phyloP scores from a whole-genome alignment of 1,140 invertebrate species.

The Tribolium castaneum region DNA sequence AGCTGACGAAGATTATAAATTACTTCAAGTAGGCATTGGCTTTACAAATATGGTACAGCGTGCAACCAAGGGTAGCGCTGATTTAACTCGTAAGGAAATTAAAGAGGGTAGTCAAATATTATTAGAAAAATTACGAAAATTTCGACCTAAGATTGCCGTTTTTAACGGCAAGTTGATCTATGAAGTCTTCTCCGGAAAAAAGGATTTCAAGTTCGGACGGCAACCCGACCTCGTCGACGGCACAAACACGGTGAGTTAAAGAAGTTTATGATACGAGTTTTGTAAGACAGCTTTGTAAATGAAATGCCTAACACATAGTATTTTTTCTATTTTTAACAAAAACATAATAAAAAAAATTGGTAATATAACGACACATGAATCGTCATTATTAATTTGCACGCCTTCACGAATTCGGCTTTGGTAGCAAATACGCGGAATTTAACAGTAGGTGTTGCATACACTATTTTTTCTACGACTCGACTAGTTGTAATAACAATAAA shows the following conservation, averaged over 20 bases:
- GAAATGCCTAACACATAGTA: too few relatives aligned
- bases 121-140: constrained; percentile 91
- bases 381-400: too few relatives aligned
- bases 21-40: constrained; percentile 93
- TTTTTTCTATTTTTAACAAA: too few relatives aligned
- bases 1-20: constrained; percentile 94
- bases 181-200: constrained; percentile 97
- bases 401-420: too few relatives aligned
- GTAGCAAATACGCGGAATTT: too few relatives aligned
- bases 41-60: constrained; percentile 98
- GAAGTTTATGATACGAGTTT: too few relatives aligned
- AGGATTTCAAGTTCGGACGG: constrained; percentile 96
- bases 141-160: constrained; percentile 95
- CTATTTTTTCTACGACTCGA: too few relatives aligned
- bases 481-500: too few relatives aligned
- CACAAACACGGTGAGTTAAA: constrained; percentile 88
- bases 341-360: too few relatives aligned
- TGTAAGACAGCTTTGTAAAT: too few relatives aligned
- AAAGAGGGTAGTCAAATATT: constrained; percentile 94
- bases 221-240: constrained; percentile 93
- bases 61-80: constrained; percentile 94
- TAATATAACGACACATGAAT: too few relatives aligned
- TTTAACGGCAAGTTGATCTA: constrained; percentile 99
- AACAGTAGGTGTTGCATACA: too few relatives aligned
- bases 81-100: constrained; percentile 96